Conservation (phyloP, 2,797 vertebrate genomes). For the Sphaeramia orbicularis region DNA sequence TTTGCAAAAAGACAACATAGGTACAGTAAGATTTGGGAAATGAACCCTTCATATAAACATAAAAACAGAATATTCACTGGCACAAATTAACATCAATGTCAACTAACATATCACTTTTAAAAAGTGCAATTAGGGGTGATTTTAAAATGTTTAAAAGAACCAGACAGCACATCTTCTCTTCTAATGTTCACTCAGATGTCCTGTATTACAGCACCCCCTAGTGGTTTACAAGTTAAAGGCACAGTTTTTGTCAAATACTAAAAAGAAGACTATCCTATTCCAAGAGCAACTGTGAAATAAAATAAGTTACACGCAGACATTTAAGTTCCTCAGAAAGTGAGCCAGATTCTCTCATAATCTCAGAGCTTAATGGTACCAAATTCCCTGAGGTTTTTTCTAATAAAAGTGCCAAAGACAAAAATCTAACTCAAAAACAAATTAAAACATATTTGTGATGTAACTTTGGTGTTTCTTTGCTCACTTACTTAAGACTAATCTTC, state of each 20-base stretch:
- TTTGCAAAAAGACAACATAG: constrained; percentile 16
- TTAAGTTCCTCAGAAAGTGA: constrained; percentile 31
- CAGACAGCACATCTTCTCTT: background rate
- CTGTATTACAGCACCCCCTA: constrained; percentile 73
- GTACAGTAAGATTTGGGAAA: constrained; percentile 20
- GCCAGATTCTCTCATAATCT: constrained; percentile 10
- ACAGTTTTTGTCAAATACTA: background rate
- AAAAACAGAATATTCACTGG: constrained; percentile 6
- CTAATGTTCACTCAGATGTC: constrained; percentile 15
- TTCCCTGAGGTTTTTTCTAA: constrained; percentile 63
- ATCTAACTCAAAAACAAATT: constrained; percentile 10
- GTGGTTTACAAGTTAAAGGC: constrained; percentile 61
- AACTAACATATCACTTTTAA: constrained; percentile 24
- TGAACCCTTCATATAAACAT: constrained; percentile 65
- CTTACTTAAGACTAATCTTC: constrained; percentile 1
- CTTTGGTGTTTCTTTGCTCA: constrained; percentile 4
- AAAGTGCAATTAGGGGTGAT: constrained; percentile 61
- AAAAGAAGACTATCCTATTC: background rate
- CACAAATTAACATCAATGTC: constrained; percentile 5
- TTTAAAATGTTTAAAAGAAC: constrained; percentile 28
- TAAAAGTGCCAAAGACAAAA: constrained; percentile 67
- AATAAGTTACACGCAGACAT: constrained; percentile 60
- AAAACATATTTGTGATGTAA: constrained; percentile 9
- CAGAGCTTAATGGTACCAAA: constrained; percentile 13
- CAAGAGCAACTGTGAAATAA: constrained; percentile 2